phyloP scores from a whole-genome alignment of 2,113 vertebrate genomes.

The Megaceryle maxima region DNA sequence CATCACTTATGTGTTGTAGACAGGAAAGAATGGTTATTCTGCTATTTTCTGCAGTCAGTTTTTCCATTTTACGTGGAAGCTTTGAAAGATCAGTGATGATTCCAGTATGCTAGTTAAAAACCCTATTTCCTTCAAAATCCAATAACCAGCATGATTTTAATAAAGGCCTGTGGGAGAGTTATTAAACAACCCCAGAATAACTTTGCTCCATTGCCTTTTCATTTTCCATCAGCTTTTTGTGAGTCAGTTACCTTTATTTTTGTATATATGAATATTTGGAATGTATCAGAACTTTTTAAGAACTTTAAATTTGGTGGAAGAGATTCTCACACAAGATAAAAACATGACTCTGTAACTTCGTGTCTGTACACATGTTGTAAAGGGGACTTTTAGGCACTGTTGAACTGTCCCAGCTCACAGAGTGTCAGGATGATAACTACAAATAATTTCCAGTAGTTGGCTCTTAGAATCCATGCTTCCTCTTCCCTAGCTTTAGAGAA shows the following conservation, averaged over 20 bases:
- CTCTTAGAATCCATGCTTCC: neutral
- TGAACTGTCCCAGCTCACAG: neutral
- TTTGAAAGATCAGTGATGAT: neutral
- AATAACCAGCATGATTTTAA: slow-evolving; percentile 36
- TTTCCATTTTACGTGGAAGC: neutral
- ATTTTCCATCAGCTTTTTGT: neutral
- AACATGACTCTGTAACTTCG: neutral
- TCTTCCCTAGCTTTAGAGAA: neutral
- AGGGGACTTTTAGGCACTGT: neutral
- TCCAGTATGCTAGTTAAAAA: neutral
- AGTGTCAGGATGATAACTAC: neutral
- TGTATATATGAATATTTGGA: neutral
- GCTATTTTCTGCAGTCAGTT: neutral
- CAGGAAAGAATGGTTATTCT: neutral
- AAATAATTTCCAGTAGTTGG: neutral
- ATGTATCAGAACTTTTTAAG: neutral
- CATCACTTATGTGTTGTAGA: neutral
- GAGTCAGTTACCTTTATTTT: neutral
- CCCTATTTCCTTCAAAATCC: slow-evolving; percentile 13
- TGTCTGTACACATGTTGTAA: neutral
- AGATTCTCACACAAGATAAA: neutral
- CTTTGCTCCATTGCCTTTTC: neutral
- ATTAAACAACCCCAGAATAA: slow-evolving; percentile 3
- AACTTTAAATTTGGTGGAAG: neutral
- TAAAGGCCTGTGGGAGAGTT: slow-evolving; percentile 1